Conservation (phyloP, 2,797 vertebrate genomes). For the Gephyroberyx darwinii region DNA sequence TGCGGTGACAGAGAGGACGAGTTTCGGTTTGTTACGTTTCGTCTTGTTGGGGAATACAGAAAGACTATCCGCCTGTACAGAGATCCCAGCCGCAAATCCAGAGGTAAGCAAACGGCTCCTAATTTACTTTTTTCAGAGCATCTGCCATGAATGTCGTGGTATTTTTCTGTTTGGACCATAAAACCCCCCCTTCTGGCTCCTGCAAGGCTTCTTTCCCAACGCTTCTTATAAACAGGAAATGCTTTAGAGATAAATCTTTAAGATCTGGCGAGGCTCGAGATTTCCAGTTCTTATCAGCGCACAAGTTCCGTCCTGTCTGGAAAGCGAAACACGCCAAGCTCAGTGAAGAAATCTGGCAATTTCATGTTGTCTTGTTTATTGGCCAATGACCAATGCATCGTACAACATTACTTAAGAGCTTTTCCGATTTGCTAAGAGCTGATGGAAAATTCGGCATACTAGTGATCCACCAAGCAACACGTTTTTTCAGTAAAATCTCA, state of each 20-base stretch:
- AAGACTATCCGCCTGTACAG: neutral
- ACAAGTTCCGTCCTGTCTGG: neutral
- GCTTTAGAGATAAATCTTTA: conserved; percentile 4
- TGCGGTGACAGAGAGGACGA: neutral
- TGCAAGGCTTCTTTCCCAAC: neutral
- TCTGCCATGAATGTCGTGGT: neutral
- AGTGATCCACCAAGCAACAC: accelerated
- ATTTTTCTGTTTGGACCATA: neutral
- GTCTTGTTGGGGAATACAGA: conserved; percentile 30
- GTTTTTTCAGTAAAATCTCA: neutral
- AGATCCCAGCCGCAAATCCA: neutral
- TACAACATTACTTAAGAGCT: accelerated
- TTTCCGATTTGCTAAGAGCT: accelerated
- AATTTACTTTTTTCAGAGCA: neutral
- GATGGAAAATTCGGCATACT: neutral
- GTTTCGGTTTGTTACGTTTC: conserved; percentile 16
- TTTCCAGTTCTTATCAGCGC: conserved; percentile 28
- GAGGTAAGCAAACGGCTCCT: conserved; percentile 31
- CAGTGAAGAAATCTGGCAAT: neutral
- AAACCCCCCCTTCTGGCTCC: neutral
- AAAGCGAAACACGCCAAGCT: conserved; percentile 19
- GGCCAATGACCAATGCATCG: accelerated
- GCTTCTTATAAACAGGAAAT: neutral
- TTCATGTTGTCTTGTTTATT: accelerated
- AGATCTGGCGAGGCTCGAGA: conserved; percentile 25